Conservation (phyloP, 2,888 invertebrate species). For the Drosophila melanocephala region DNA sequence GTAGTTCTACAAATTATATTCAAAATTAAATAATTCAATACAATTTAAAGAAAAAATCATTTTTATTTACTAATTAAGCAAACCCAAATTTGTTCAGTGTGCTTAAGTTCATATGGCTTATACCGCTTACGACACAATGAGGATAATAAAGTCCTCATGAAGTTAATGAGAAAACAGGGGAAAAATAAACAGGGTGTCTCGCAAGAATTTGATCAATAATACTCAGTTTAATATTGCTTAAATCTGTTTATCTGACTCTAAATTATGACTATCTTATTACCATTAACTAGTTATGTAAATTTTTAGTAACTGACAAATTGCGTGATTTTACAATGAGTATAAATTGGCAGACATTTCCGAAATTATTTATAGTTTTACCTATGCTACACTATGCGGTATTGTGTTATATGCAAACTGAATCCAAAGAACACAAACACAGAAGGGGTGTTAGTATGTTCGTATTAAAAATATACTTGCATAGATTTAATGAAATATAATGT, state of each 20-base stretch:
- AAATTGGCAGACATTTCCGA: slow-evolving; percentile 57
- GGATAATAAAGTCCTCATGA: slow-evolving; percentile 70
- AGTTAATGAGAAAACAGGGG: slow-evolving; percentile 59
- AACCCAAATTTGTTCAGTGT: slow-evolving; percentile 42
- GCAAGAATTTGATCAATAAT: not conserved
- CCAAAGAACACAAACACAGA: slow-evolving; percentile 41
- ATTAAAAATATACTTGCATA: not conserved
- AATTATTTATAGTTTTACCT: slow-evolving; percentile 60
- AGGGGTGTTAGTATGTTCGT: slow-evolving; percentile 38
- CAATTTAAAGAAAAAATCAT: not conserved
- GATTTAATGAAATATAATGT: not conserved
- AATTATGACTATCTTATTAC: no score
- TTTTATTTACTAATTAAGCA: not conserved
- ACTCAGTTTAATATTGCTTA: not conserved
- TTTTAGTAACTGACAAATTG: not conserved
- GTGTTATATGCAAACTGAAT: slow-evolving; percentile 27
- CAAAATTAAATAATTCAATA: not conserved
- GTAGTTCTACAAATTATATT: not conserved
- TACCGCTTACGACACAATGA: slow-evolving; percentile 39
- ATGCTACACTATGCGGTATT: slow-evolving; percentile 48
- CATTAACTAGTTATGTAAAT: not conserved
- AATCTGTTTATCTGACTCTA: not conserved
- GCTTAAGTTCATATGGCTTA: slow-evolving; percentile 39
- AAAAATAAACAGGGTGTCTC: slow-evolving; percentile 62
- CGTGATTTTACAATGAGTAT: slow-evolving; percentile 40